Evolutionary conservation across 2,113 vertebrate genomes (phyloP).

Genomic region (Cyphomyrus discorhynchus): DNA sequence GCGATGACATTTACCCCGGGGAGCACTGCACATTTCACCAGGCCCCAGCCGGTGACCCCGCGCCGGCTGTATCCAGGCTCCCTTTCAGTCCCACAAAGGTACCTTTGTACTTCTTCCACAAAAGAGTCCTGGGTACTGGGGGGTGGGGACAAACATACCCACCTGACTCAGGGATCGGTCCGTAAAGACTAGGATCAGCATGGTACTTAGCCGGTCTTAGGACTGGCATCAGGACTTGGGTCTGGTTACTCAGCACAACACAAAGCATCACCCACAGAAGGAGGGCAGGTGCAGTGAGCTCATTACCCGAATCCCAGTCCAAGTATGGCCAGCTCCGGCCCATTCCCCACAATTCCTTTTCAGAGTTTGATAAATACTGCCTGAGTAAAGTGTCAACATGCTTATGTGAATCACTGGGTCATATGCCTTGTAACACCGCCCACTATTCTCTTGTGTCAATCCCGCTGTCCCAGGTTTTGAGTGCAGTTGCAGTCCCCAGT

Average conservation of each 20-base stretch:
- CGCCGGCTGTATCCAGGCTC: background rate
- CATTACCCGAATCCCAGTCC: background rate
- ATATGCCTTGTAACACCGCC: background rate
- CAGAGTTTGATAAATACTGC: background rate
- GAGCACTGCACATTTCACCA: background rate
- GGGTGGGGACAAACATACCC: background rate
- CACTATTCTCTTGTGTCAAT: background rate
- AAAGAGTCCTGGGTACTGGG: background rate
- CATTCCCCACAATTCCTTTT: background rate
- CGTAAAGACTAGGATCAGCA: background rate
- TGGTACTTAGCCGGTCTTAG: background rate
- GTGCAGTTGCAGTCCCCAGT: conserved; percentile 80
- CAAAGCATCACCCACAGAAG: background rate
- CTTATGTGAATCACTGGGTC: background rate
- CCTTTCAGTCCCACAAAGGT: background rate
- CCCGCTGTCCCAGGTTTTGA: conserved; percentile 72
- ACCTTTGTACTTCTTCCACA: background rate
- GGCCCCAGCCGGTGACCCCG: background rate
- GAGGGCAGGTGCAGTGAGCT: background rate
- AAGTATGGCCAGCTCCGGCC: background rate
- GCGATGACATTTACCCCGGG: background rate
- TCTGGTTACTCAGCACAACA: background rate
- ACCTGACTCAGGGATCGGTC: background rate
- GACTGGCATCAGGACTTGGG: background rate
- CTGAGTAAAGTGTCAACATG: background rate